Evolutionary conservation across 2,888 invertebrate species (phyloP).

Genomic region (Stenoptilia bipunctidactyla): DNA sequence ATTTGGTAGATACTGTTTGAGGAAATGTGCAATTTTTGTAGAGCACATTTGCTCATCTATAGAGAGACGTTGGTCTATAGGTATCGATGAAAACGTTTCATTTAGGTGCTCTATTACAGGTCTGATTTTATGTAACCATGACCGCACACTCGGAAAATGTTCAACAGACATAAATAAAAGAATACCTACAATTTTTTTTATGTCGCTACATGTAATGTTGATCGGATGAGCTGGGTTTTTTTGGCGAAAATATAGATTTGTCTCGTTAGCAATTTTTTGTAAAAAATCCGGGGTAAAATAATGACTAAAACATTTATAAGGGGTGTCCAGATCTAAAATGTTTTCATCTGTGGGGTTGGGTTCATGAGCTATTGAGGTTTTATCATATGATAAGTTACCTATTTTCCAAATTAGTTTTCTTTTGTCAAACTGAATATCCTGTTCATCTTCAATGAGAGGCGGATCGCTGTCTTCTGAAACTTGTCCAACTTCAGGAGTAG

Average conservation of each 20-base stretch:
- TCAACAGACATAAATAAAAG: not conserved
- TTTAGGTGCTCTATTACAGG: too few relatives aligned
- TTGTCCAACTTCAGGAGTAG: not conserved
- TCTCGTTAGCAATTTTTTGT: too few relatives aligned
- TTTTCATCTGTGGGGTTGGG: not conserved
- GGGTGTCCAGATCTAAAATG: not conserved
- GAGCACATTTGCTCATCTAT: too few relatives aligned
- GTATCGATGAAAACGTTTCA: too few relatives aligned
- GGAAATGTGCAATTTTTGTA: too few relatives aligned
- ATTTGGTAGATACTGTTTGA: too few relatives aligned
- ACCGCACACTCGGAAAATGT: constrained; percentile 19
- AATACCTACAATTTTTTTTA: too few relatives aligned
- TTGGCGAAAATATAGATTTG: too few relatives aligned
- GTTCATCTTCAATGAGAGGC: not conserved
- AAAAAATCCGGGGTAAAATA: too few relatives aligned
- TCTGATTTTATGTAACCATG: too few relatives aligned
- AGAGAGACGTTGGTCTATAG: too few relatives aligned
- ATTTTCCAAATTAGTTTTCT: not conserved
- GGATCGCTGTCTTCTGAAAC: not conserved
- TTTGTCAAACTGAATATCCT: not conserved
- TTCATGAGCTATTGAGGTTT: not conserved
- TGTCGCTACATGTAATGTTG: not conserved
- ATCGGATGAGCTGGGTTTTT: not conserved
- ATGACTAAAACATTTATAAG: too few relatives aligned
- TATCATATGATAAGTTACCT: not conserved